Conservation (phyloP, 2,113 vertebrate species). For the Lophochroa leadbeateri region DNA sequence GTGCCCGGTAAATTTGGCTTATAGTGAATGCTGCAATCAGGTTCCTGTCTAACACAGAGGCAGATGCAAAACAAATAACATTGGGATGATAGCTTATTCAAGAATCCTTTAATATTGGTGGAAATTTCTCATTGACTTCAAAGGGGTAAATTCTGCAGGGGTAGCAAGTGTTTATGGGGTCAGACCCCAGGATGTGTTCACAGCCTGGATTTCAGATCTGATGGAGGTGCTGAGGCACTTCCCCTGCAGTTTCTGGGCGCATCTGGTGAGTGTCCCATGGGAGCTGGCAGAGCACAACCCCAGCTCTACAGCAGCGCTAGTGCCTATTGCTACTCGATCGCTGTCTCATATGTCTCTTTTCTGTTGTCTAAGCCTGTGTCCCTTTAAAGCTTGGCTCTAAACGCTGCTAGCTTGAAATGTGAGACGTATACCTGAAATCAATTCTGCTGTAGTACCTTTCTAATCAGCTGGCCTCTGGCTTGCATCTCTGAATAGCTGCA, state of each 20-base stretch:
- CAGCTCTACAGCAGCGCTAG: not conserved
- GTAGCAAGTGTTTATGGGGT: not conserved
- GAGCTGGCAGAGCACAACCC: not conserved
- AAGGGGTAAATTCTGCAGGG: not conserved
- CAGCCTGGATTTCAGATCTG: not conserved
- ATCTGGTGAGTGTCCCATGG: not conserved
- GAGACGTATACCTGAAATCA: not conserved
- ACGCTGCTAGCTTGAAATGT: not conserved
- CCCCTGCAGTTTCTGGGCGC: not conserved
- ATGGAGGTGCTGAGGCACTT: not conserved
- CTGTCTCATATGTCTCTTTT: not conserved
- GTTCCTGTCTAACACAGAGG: not conserved
- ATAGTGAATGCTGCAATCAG: not conserved
- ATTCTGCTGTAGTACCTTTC: not conserved
- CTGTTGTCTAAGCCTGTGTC: not conserved
- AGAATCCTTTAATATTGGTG: not conserved
- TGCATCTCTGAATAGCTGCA: not conserved
- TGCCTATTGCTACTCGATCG: fast-evolving
- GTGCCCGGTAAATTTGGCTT: not conserved
- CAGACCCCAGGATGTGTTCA: not conserved
- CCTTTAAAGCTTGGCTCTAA: not conserved
- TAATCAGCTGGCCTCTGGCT: not conserved
- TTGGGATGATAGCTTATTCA: fast-evolving
- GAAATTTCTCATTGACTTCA: not conserved
- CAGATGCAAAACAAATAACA: not conserved